A percentile compares a stretch with the other conserved stretches of the same genome.
Evolutionary conservation across 2,113 vertebrate species (phyloP).

Genomic region (Nicator chloris): DNA sequence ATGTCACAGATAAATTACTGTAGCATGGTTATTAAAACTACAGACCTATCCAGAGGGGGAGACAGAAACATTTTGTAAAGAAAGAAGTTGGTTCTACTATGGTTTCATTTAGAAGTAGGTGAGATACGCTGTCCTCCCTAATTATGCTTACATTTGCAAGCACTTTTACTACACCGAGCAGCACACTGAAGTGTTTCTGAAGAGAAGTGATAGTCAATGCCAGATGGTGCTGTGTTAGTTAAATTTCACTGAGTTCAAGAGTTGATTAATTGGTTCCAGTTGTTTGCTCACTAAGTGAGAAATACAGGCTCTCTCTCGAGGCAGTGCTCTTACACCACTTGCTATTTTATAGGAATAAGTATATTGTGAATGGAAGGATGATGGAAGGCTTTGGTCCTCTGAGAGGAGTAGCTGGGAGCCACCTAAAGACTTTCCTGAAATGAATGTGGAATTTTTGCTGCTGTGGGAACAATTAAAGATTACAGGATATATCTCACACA

Average conservation of each 20-base stretch:
- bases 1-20: background rate
- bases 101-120: background rate
- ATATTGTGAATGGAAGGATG: background rate
- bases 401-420: background rate
- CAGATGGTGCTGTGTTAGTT: conserved; percentile 3
- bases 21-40: background rate
- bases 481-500: background rate
- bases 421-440: background rate
- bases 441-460: background rate
- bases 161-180: background rate
- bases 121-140: background rate
- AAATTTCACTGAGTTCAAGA: conserved; percentile 20
- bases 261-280: conserved; percentile 45
- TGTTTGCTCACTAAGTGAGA: conserved; percentile 34
- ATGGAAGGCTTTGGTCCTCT: background rate
- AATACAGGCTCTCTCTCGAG: background rate
- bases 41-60: background rate
- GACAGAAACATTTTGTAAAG: background rate
- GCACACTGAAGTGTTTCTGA: background rate
- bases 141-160: background rate
- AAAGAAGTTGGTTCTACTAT: background rate
- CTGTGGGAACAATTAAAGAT: conserved; percentile 28
- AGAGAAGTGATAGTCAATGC: background rate
- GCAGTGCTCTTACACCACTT: background rate
- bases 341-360: background rate